A percentile compares a stretch with the other conserved stretches of the same genome.
phyloP scores from a whole-genome alignment of 35 echinoderm and acorn worm species.

The Eucidaris tribuloides region DNA sequence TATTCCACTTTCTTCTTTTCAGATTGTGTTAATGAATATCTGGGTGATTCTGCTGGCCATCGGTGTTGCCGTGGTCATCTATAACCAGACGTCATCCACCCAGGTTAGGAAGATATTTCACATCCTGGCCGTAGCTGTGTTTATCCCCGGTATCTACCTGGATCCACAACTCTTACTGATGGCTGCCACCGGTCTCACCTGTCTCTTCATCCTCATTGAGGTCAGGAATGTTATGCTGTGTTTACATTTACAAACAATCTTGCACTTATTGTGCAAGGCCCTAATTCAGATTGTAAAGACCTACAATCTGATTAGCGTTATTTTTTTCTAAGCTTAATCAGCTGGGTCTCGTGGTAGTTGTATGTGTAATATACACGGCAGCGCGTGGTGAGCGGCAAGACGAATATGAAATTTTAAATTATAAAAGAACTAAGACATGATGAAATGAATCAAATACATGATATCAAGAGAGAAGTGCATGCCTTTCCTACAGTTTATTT shows the following conservation, averaged over 20 bases:
- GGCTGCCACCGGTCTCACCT: constrained; percentile 76
- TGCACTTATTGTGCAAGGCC: background rate
- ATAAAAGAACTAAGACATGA: too few species aligned
- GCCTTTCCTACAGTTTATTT: background rate
- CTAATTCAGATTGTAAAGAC: background rate
- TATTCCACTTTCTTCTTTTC: background rate
- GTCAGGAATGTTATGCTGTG: constrained; percentile 21
- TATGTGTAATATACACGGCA: too few species aligned
- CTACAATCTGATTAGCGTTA: background rate
- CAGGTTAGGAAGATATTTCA: constrained; percentile 89
- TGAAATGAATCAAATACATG: too few species aligned
- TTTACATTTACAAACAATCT: background rate
- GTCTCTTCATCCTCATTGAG: constrained; percentile 77
- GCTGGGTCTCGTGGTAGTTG: too few species aligned
- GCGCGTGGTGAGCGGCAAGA: background rate
- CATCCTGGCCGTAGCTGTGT: constrained; percentile 64
- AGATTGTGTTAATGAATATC: constrained; percentile 53
- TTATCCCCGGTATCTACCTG: constrained; percentile 60
- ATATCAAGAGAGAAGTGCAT: too few species aligned
- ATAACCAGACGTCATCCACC: constrained; percentile 69
- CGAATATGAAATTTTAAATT: background rate
- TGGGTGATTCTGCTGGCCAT: constrained; percentile 63
- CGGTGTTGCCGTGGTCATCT: constrained; percentile 51
- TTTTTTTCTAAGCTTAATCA: background rate
- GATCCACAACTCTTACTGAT: constrained; percentile 71